Conservation (phyloP, 1,140 invertebrate genomes). For the Helicoverpa armigera region DNA sequence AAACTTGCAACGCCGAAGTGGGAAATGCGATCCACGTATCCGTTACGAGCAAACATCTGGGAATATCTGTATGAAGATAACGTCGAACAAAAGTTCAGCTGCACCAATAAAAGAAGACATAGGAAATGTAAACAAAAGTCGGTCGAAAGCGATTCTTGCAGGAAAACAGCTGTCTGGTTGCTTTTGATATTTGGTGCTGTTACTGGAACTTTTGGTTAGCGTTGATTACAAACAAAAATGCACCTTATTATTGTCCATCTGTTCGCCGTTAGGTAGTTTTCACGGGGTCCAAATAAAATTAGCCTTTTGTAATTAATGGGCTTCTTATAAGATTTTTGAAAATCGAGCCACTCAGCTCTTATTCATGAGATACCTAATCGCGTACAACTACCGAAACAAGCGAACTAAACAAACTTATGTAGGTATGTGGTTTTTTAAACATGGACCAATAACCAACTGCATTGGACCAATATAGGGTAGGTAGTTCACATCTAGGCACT, state of each 20-base stretch:
- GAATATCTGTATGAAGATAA: slow-evolving; percentile 69
- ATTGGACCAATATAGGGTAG: too few relatives aligned
- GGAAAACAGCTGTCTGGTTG: slow-evolving; percentile 56
- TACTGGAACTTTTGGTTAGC: slow-evolving; percentile 38
- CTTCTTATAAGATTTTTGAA: too few relatives aligned
- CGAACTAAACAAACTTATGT: too few relatives aligned
- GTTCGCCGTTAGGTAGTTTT: too few relatives aligned
- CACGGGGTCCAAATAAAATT: too few relatives aligned
- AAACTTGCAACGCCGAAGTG: slow-evolving; percentile 59
- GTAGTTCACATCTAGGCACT: too few relatives aligned
- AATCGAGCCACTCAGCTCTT: too few relatives aligned
- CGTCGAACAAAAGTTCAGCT: slow-evolving; percentile 50
- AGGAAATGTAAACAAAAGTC: slow-evolving; percentile 55
- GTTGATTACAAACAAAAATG: background rate
- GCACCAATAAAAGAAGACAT: slow-evolving; percentile 51
- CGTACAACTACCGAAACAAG: too few relatives aligned
- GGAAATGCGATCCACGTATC: slow-evolving; percentile 67
- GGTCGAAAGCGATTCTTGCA: slow-evolving; percentile 43
- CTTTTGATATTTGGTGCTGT: slow-evolving; percentile 34
- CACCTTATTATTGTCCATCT: background rate
- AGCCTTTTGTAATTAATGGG: too few relatives aligned
- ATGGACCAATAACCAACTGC: too few relatives aligned
- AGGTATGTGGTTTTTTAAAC: too few relatives aligned
- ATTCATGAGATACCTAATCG: too few relatives aligned
- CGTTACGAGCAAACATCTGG: slow-evolving; percentile 71